Conservation (phyloP, 1,140 invertebrate genomes). For the Drosophila watanabei region DNA sequence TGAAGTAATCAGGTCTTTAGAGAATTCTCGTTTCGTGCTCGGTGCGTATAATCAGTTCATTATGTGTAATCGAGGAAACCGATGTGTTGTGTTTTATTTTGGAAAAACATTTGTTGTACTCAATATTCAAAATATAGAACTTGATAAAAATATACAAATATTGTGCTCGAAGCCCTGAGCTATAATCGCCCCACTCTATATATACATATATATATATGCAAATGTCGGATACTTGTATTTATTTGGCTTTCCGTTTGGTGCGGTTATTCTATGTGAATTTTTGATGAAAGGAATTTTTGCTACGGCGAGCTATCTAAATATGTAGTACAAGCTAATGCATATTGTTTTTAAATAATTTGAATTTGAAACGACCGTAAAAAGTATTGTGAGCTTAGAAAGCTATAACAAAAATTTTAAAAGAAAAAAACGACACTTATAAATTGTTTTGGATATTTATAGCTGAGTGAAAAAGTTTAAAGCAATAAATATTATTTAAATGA, state of each 20-base stretch:
- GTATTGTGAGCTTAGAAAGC: background rate
- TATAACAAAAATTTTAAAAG: background rate
- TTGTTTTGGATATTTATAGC: slow-evolving; percentile 27
- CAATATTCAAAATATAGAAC: slow-evolving; percentile 48
- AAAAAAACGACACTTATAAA: background rate
- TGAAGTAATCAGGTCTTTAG: slow-evolving; percentile 36
- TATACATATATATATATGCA: slow-evolving; percentile 27
- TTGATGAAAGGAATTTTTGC: slow-evolving; percentile 49
- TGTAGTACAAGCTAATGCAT: slow-evolving; percentile 25
- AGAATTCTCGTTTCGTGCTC: slow-evolving; percentile 31
- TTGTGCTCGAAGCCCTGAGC: slow-evolving; percentile 24
- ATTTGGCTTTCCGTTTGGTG: slow-evolving; percentile 22
- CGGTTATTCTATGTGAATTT: slow-evolving; percentile 42
- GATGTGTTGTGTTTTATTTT: slow-evolving; percentile 29
- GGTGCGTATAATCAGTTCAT: slow-evolving; percentile 60
- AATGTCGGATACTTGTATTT: slow-evolving; percentile 41
- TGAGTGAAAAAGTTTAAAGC: background rate
- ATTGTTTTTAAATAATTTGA: slow-evolving; percentile 41
- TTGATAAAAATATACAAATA: slow-evolving; percentile 68
- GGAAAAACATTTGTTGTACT: slow-evolving; percentile 12
- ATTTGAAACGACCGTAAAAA: slow-evolving; percentile 2
- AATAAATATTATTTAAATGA: slow-evolving; percentile 11
- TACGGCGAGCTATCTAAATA: slow-evolving; percentile 35
- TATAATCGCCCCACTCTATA: slow-evolving; percentile 29
- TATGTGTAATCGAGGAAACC: slow-evolving; percentile 47